Evolutionary conservation across 1,140 invertebrate genomes (phyloP).

Genomic region (Bombus difficillimus): DNA sequence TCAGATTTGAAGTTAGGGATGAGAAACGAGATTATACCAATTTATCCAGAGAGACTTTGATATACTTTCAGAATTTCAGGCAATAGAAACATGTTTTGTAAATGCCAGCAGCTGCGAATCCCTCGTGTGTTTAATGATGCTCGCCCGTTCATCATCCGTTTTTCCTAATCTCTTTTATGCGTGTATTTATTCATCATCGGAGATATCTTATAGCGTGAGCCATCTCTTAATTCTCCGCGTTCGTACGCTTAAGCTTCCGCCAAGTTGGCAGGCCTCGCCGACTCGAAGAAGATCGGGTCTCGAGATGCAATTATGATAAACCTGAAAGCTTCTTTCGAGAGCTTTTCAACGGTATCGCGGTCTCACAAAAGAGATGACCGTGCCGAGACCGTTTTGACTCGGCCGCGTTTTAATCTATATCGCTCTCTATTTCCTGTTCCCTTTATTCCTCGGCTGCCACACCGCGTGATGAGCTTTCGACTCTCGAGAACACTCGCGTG

Average conservation of each 20-base stretch:
- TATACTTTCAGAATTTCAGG: too few relatives aligned
- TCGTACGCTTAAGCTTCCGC: background rate
- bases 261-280: slow-evolving; percentile 7
- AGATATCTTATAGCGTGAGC: background rate
- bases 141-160: too few relatives aligned
- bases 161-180: too few relatives aligned
- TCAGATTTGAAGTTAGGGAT: too few relatives aligned
- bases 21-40: background rate
- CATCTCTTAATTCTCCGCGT: slow-evolving; percentile 52
- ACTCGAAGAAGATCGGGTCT: slow-evolving; percentile 52
- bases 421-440: slow-evolving; percentile 59
- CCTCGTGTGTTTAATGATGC: too few relatives aligned
- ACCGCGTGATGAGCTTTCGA: slow-evolving; percentile 51
- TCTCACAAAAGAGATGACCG: slow-evolving; percentile 33
- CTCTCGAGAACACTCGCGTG: slow-evolving; percentile 11
- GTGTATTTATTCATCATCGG: slow-evolving; percentile 36
- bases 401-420: slow-evolving; percentile 65
- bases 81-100: too few relatives aligned
- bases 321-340: slow-evolving; percentile 72
- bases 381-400: slow-evolving; percentile 30
- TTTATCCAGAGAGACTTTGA: background rate
- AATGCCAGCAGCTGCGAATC: too few relatives aligned
- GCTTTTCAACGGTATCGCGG: slow-evolving; percentile 58
- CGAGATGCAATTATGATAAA: slow-evolving; percentile 81
- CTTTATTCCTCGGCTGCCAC: background rate